Base-by-base conservation (phyloP, 1,140 invertebrate genomes). In the Pectinophora gossypiella region DNA sequence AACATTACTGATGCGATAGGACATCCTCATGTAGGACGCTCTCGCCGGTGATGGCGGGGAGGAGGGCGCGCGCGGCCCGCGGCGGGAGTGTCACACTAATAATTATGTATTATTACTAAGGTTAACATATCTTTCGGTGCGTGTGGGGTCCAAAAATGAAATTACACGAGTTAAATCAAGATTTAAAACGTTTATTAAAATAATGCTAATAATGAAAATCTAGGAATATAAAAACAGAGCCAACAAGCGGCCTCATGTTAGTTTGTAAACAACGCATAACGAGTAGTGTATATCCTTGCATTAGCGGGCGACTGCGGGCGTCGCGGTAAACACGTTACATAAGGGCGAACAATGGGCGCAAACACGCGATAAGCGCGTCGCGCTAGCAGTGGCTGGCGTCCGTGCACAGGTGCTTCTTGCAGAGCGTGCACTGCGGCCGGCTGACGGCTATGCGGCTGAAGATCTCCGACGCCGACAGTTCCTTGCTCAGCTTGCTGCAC, bases 401-500 rank as follows among this genome's bases (percentile, higher is more conserved):
- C 6, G 76, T 79, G 52, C 83, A 86, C 12, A 85, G 59, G 57
- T 83, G 76, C 53, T 81, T 81, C 54, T 76, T 81, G 60, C 83
- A 86, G 3, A 86, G 61, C 18, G 75, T 69, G 51, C 83, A 86
- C 35, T 82, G 74, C 12, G 83, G 83, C 36, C 81, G 59, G 22
- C 55, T 72, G 0, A 86, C 79, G 1, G 72, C 61, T 49, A 86
- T 82, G 4, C 77, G 70, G 0, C 79, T 79, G 64, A 86, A 85
- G 40, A 85, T 83, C 54, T 86, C 80, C 1, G 83, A 84, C 2
- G 79, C 76, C 5, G 77, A 78, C 9, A 86, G 57, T 58, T 86
- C 83, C 52, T 83, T 84, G 56, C 78, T 82, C n/a, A 86, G 64
- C 51, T 85, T 86, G 53, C 68, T 78, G 70, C 83, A 86, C 77